Base-by-base conservation (phyloP, 30 jellyfish, hydroid and myxozoan species). In the Turritopsis dohrnii region DNA sequence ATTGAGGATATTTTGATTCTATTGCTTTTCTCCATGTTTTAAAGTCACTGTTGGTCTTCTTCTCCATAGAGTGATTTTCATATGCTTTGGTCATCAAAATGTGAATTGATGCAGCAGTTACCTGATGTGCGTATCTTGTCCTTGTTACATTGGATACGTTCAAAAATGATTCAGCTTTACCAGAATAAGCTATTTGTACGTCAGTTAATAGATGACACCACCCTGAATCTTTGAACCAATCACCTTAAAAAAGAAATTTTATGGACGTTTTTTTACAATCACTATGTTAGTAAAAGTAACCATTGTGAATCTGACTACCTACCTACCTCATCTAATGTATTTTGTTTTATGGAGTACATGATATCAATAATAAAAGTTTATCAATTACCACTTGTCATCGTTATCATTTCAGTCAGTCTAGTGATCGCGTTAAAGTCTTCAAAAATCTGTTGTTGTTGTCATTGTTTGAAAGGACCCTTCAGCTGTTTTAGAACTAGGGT, bases 401-500 rank as follows among this genome's bases (percentile, higher is more conserved):
- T n/a, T n/a, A n/a, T n/a, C n/a, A n/a, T n/a, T n/a, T n/a, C n/a
- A n/a, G n/a, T n/a, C n/a, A n/a, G n/a, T n/a, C n/a, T n/a, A n/a
- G n/a, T n/a, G n/a, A n/a, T n/a, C n/a, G n/a, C n/a, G n/a, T n/a
- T n/a, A n/a, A n/a, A n/a, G n/a, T n/a, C n/a, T n/a, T n/a, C n/a
- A n/a, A n/a, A n/a, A n/a, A n/a, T n/a, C n/a, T n/a, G n/a, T n/a
- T n/a, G n/a, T n/a, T n/a, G n/a, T n/a, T n/a, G n/a, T n/a, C n/a
- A n/a, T n/a, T n/a, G n/a, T n/a, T n/a, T 87, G 92, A 75, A 87
- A 87, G 25, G 90, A 81, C 21, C 52, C 75, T 54, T 65, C 74
- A n/a, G 95, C 73, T 16, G 84, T 76, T 18, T 66, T 77, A 22
- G 95, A 53, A 8, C 71, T 54, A 13, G 95, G 95, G 72, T 87